phyloP scores from a whole-genome alignment of 2,113 vertebrate species.

The Elachura formosa region DNA sequence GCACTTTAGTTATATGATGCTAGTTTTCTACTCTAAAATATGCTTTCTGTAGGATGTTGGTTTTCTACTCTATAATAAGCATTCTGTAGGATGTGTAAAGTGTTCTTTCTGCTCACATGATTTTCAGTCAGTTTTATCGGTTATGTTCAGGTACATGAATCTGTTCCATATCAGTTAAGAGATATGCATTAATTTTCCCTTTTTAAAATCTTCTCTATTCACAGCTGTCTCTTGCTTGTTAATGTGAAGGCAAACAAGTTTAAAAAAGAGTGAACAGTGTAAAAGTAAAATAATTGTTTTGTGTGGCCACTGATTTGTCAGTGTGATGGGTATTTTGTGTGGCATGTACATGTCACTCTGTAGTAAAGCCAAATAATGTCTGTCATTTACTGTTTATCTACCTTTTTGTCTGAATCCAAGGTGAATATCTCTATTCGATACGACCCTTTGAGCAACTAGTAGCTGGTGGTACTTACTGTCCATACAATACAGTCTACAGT shows the following conservation, averaged over 20 bases:
- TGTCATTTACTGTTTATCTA: background rate
- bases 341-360: background rate
- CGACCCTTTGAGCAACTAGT: background rate
- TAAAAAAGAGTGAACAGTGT: background rate
- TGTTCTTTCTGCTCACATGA: background rate
- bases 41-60: background rate
- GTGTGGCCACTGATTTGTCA: background rate
- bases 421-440: background rate
- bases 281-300: background rate
- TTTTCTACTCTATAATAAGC: background rate
- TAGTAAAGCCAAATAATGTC: fast-evolving
- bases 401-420: background rate
- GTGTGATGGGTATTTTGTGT: background rate
- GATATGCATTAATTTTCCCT: background rate
- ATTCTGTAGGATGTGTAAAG: background rate
- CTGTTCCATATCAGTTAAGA: background rate
- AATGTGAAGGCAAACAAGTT: background rate
- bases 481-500: background rate
- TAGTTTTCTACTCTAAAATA: background rate
- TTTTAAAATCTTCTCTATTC: background rate
- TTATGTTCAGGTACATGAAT: background rate
- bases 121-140: background rate
- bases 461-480: background rate
- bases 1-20: background rate
- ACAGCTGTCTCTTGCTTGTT: background rate